Conservation (phyloP, 2,888 invertebrate genomes). For the Lasioglossum pauxillum region DNA sequence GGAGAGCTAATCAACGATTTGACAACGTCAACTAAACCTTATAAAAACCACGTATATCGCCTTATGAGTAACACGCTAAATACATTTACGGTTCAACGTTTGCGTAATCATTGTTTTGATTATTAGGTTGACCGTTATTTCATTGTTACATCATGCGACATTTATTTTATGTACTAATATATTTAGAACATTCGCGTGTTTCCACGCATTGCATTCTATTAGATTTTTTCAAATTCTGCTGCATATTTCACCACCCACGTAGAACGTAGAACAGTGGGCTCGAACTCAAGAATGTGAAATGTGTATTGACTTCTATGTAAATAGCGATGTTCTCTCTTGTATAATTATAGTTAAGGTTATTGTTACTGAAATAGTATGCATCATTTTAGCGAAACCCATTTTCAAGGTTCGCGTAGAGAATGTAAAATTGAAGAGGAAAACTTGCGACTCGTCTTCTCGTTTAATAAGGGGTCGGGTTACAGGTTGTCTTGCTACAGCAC, state of each 20-base stretch:
- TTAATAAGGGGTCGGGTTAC: slow-evolving; percentile 9
- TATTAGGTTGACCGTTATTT: neutral
- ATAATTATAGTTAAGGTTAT: neutral
- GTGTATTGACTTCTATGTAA: neutral
- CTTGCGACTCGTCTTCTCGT: neutral
- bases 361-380: neutral
- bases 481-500: slow-evolving; percentile 43
- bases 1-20: neutral
- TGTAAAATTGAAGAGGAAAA: neutral
- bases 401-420: neutral
- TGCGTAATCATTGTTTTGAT: neutral
- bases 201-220: neutral
- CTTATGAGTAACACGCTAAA: neutral
- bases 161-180: neutral
- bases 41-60: neutral
- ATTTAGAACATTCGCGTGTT: neutral
- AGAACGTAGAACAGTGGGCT: neutral
- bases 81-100: neutral
- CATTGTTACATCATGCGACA: neutral
- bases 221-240: neutral
- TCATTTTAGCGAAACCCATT: neutral
- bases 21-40: neutral
- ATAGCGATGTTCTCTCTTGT: neutral
- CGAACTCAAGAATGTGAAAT: slow-evolving; percentile 1
- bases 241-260: neutral